Percentiles rank a stretch among this genome's conserved stretches.
These are phyloP conservation scores for Cephalopholis sonnerati DNA, from an alignment of 2,113 vertebrate species.

Conservation along the genomic window DNA sequence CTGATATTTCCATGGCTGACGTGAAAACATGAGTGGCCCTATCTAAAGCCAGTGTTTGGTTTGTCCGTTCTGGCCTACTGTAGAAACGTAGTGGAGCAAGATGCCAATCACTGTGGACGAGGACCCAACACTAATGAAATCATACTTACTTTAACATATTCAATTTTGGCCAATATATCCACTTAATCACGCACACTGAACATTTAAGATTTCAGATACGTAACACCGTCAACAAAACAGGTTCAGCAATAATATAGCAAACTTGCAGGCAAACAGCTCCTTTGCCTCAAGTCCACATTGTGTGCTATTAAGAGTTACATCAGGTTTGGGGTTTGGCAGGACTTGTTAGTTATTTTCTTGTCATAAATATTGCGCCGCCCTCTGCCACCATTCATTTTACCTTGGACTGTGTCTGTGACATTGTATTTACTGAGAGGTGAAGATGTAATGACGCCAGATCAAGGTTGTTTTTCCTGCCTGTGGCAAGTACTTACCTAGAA, in stretches of 20 bases:
- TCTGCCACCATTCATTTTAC: constrained; percentile 34
- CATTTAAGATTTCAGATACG: not conserved
- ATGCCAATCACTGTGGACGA: too few relatives aligned
- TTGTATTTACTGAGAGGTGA: constrained; percentile 44
- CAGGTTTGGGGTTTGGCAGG: constrained; percentile 28
- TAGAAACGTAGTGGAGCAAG: too few relatives aligned
- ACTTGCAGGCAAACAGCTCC: not conserved
- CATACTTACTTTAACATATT: too few relatives aligned
- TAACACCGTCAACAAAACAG: not conserved
- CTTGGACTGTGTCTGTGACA: constrained; percentile 32
- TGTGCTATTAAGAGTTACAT: constrained; percentile 30
- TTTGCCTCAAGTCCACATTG: not conserved
- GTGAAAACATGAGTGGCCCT: too few relatives aligned
- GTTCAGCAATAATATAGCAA: not conserved
- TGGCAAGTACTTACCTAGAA: not conserved
- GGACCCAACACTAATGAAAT: too few relatives aligned
- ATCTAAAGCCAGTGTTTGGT: too few relatives aligned
- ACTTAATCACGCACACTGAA: too few relatives aligned
- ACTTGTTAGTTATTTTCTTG: constrained; percentile 14
- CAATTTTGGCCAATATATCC: too few relatives aligned
- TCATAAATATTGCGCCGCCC: constrained; percentile 30
- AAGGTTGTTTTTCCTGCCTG: constrained; percentile 38
- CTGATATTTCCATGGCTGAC: too few relatives aligned
- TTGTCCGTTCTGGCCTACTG: too few relatives aligned
- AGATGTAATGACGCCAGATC: constrained; percentile 18